Conservation (phyloP, 1,140 invertebrate species). For the Penaeus vannamei region DNA sequence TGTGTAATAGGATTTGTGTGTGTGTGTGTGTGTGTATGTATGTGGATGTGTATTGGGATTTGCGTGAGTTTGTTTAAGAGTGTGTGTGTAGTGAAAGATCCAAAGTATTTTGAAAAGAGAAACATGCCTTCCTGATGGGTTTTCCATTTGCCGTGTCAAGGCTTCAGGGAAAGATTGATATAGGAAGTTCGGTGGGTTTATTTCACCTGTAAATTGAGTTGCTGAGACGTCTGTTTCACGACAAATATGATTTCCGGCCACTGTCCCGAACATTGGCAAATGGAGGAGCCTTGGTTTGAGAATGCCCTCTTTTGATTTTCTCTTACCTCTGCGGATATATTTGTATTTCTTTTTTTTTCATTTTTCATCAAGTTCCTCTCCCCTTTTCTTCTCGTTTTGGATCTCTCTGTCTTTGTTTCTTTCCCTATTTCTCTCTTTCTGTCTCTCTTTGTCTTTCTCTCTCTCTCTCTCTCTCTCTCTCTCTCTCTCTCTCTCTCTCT, state of each 20-base stretch:
- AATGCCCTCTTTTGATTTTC: neutral
- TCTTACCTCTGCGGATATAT: neutral
- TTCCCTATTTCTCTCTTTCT: neutral
- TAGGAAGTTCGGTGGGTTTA: slow-evolving; percentile 52
- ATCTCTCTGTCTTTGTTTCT: neutral
- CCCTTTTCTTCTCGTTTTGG: neutral
- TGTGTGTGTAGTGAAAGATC: neutral
- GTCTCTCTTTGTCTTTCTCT: neutral
- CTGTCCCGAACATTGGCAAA: neutral
- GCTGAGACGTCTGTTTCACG: slow-evolving; percentile 59
- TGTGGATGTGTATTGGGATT: neutral
- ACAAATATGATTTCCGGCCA: slow-evolving; percentile 57
- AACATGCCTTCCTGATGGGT: slow-evolving; percentile 40
- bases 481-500: too few species aligned
- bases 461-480: neutral
- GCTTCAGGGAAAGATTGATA: slow-evolving; percentile 33
- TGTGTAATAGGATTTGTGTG: neutral
- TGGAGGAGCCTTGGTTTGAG: neutral
- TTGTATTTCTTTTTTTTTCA: neutral
- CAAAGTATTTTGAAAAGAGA: neutral
- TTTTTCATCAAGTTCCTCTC: neutral
- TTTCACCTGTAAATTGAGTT: slow-evolving; percentile 63
- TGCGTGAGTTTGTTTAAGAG: neutral
- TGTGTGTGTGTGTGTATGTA: neutral
- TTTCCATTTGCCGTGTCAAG: slow-evolving; percentile 44